phyloP scores from a whole-genome alignment of 2,113 vertebrate species.

The Urocynchramus pylzowi region DNA sequence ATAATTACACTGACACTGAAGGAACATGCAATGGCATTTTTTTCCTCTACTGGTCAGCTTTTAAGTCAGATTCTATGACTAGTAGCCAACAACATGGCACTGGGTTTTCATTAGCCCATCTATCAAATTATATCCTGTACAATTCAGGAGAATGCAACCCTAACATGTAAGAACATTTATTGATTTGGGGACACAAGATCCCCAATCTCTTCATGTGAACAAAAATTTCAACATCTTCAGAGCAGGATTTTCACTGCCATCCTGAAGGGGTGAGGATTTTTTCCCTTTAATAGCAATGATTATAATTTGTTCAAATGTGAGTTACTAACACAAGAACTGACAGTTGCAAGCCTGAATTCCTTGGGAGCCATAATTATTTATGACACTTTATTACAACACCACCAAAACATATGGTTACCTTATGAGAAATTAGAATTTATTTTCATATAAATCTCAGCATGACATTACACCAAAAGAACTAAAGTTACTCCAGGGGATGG shows the following conservation, averaged over 20 bases:
- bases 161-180: background rate
- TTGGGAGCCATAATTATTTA: constrained; percentile 66
- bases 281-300: background rate
- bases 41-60: background rate
- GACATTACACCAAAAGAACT: constrained; percentile 50
- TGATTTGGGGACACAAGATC: background rate
- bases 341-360: constrained; percentile 43
- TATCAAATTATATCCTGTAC: background rate
- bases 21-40: background rate
- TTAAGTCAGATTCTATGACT: background rate
- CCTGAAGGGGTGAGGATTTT: background rate
- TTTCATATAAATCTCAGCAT: constrained; percentile 70
- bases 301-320: constrained; percentile 1
- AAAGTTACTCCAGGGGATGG: constrained; percentile 58
- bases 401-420: constrained; percentile 69
- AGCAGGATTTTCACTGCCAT: background rate
- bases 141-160: background rate
- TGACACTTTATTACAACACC: constrained; percentile 54
- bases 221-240: background rate
- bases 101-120: background rate
- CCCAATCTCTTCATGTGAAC: background rate
- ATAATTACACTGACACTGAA: background rate
- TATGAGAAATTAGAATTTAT: constrained; percentile 72
- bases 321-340: constrained; percentile 44
- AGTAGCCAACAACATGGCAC: background rate